Percentiles rank a stretch among this genome's conserved stretches.
phyloP scores from a whole-genome alignment of 2,113 vertebrate genomes.

The Dromas ardeola region DNA sequence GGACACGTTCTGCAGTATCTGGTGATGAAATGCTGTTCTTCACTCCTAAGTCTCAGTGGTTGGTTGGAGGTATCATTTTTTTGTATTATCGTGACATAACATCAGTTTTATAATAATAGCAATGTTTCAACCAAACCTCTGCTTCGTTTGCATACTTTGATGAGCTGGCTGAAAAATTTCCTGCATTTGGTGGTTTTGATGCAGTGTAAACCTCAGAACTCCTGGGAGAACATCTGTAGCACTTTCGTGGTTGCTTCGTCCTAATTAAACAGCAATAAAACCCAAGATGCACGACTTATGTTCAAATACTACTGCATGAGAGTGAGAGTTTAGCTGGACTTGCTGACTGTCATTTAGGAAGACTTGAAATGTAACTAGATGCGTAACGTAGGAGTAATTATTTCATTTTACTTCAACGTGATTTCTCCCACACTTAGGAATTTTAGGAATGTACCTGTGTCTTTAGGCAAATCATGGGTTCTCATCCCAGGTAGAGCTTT shows the following conservation, averaged over 20 bases:
- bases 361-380: background rate
- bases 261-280: background rate
- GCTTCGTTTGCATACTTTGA: background rate
- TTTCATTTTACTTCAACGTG: background rate
- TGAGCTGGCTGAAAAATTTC: background rate
- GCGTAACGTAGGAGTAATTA: background rate
- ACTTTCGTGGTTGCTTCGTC: background rate
- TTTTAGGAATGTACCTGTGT: background rate
- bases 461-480: background rate
- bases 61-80: background rate
- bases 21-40: background rate
- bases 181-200: background rate
- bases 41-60: background rate
- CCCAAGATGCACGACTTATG: fast-evolving
- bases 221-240: background rate
- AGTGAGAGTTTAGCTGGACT: background rate
- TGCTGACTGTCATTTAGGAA: background rate
- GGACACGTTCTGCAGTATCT: background rate
- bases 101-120: background rate
- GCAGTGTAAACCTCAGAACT: background rate
- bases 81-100: background rate
- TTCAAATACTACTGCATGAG: background rate
- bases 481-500: background rate
- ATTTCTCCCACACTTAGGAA: background rate
- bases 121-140: background rate